A percentile compares a stretch with the other conserved stretches of the same genome.
These are phyloP conservation scores for Melangyna quadrimaculata DNA, from an alignment of 2,888 invertebrate genomes.

Conservation along the genomic window DNA sequence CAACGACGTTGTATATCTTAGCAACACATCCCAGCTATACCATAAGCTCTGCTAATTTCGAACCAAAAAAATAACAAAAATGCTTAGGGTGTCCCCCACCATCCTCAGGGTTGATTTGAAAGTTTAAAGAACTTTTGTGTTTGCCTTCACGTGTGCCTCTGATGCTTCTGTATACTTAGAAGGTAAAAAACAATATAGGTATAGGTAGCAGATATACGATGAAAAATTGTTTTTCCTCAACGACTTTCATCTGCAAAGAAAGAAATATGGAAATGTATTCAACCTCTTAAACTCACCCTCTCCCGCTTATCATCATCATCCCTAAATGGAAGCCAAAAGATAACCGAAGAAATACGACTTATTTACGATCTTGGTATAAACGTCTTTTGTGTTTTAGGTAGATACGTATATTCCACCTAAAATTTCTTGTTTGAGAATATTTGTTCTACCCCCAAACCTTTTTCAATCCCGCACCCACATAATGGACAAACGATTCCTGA, in stretches of 20 bases:
- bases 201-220: constrained; percentile 4
- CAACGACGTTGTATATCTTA: not conserved
- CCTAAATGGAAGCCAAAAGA: constrained; percentile 28
- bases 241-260: constrained; percentile 54
- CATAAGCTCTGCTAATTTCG: constrained; percentile 33
- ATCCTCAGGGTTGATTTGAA: constrained; percentile 13
- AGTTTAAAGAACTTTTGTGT: constrained; percentile 30
- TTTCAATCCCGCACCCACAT: constrained; percentile 25
- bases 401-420: not conserved
- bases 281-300: not conserved
- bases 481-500: constrained; percentile 48
- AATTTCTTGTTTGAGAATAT: not conserved
- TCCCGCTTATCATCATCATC: not conserved
- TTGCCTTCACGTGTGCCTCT: constrained; percentile 47
- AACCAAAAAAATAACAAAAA: not conserved
- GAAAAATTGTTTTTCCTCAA: constrained; percentile 64
- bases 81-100: not conserved
- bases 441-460: not conserved
- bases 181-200: constrained; percentile 3
- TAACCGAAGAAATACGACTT: constrained; percentile 65
- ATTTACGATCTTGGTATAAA: constrained; percentile 70
- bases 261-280: constrained; percentile 39
- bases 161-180: not conserved
- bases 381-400: constrained; percentile 54
- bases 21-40: constrained; percentile 40